Conservation (phyloP, 2,797 vertebrate species). For the Setipinna tenuifilis region DNA sequence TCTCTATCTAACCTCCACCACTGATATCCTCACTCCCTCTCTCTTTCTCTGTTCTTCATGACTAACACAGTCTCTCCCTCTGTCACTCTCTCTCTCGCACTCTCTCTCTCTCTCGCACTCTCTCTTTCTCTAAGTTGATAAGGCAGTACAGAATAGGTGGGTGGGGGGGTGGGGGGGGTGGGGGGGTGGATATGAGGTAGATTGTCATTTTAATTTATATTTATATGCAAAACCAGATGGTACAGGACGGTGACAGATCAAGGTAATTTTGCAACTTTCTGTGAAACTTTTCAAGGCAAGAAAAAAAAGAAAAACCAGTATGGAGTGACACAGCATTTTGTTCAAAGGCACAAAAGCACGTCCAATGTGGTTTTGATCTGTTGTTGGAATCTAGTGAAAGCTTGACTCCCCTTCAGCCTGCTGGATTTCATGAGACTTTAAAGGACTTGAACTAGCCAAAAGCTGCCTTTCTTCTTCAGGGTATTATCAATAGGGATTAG, state of each 20-base stretch:
- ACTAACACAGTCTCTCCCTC: too few relatives aligned
- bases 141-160: too few relatives aligned
- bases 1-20: too few relatives aligned
- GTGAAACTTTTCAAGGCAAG: background rate
- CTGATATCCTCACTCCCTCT: too few relatives aligned
- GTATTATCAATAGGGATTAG: background rate
- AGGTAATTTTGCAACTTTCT: background rate
- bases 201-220: background rate
- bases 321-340: background rate
- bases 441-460: background rate
- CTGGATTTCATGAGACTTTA: background rate
- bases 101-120: too few relatives aligned
- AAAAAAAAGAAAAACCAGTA: too few relatives aligned
- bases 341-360: background rate
- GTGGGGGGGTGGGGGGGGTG: too few relatives aligned
- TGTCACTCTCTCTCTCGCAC: too few relatives aligned
- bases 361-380: background rate
- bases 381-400: background rate
- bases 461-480: background rate
- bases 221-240: background rate
- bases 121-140: too few relatives aligned
- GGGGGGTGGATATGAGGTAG: background rate
- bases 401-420: background rate
- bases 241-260: background rate
- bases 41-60: too few relatives aligned